Base-by-base conservation (phyloP, 2,888 invertebrate genomes). In the Eristalis tenax region DNA sequence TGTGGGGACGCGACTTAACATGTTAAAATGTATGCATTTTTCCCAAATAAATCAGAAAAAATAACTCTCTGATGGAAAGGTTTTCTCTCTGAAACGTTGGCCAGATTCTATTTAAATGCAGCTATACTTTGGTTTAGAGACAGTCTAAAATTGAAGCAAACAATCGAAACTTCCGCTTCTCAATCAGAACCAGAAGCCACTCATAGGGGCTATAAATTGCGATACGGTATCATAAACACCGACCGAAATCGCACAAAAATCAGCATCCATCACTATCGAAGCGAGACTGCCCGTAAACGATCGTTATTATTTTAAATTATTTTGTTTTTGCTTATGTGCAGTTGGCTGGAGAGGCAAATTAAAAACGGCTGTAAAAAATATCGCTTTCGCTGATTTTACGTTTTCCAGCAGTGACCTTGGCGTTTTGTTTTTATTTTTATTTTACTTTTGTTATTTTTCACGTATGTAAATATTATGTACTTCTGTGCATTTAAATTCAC, bases 351-450 rank as follows among this genome's bases (percentile, higher is more conserved):
- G 38, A 71, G 57, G 56, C 73, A 50, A 82, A 78, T 78, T 79
- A 73, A 79, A 73, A 77, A 76, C 57, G 66, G 68, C 79, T 66
- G 57, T 83, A 83, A 75, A 83, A 32, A 83, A 87, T 83, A 87
- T 87, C 83, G 87, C 87, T 87, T 87, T 87, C 87, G 83, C 73
- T 87, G 79, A 57, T 69, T 76, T 57, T 56, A 70, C 74, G 71
- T 70, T 80, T 83, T 80, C 64, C 79, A 87, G 50, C 64, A 23
- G 59, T 64, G 87, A 83, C 87, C 87, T 87, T 87, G 87, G 78
- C 43, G 69, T 75, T 50, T 82, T 73, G 71, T 32, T 76, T 82
- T 70, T 65, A 2, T 2, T 26, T 26, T 26, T n/a, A 28, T 73
- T 35, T n/a, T 22, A 38, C 63, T 40, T 76, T n/a, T 43, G 40